A percentile compares a stretch with the other conserved stretches of the same genome.
Evolutionary conservation across 2,888 invertebrate species (phyloP).

Genomic region (Leptopterna dolabrata): DNA sequence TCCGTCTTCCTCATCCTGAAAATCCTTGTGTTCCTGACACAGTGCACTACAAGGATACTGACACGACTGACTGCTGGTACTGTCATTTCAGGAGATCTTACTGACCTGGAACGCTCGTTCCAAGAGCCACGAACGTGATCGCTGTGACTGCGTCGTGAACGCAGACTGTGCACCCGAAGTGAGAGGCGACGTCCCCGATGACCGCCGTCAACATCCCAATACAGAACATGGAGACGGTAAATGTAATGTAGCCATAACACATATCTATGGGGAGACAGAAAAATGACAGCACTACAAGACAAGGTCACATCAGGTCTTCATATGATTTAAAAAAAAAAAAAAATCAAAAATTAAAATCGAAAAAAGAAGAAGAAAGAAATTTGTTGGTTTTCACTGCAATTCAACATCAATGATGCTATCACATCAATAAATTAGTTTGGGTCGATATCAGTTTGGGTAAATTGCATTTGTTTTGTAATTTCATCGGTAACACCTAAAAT

Average conservation of each 20-base stretch:
- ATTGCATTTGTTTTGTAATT: no score
- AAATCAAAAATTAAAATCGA: no score
- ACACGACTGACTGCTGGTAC: background rate
- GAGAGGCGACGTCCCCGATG: conserved; percentile 96
- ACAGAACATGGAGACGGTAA: conserved; percentile 88
- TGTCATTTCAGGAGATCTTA: background rate
- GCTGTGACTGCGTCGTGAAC: conserved; percentile 97
- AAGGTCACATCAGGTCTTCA: conserved; percentile 8
- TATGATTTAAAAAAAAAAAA: no score
- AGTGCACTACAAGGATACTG: background rate
- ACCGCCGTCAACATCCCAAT: conserved; percentile 96
- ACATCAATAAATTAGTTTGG: no score
- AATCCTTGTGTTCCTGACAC: background rate
- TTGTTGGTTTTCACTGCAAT: no score
- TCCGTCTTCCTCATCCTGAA: no score
- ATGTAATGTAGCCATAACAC: conserved; percentile 94
- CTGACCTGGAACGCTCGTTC: conserved; percentile 96
- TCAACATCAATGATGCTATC: no score
- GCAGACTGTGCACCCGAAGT: conserved; percentile 97
- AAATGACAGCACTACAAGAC: conserved; percentile 24
- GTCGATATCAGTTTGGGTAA: no score
- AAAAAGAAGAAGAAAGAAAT: no score
- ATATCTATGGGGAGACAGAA: conserved; percentile 74
- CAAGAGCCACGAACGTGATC: conserved; percentile 96
- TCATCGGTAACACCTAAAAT: no score